These are phyloP conservation scores for Gymnarchus niloticus DNA, from an alignment of 2,113 vertebrate species.

Conservation along the genomic window DNA sequence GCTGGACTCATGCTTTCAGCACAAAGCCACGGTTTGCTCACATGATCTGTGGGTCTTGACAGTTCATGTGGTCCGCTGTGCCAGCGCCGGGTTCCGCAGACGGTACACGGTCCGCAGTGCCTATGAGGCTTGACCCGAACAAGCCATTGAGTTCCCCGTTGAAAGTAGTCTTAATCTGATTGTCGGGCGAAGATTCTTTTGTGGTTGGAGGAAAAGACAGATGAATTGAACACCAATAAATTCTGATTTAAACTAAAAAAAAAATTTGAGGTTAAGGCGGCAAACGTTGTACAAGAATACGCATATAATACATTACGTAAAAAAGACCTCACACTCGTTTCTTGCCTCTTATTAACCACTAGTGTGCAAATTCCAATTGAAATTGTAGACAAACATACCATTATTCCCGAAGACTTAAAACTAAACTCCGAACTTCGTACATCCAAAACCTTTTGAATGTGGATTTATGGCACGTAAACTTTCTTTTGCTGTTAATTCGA, in stretches of 20 bases:
- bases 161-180: slow-evolving; percentile 67
- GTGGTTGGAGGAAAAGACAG: neutral
- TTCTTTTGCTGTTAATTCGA: neutral
- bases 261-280: neutral
- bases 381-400: neutral
- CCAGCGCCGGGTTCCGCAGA: slow-evolving; percentile 66
- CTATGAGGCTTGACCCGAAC: slow-evolving; percentile 74
- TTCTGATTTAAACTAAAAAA: neutral
- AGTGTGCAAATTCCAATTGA: neutral
- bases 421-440: neutral
- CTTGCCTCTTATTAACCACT: too few relatives aligned
- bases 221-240: neutral
- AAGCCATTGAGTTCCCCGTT: slow-evolving; percentile 92
- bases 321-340: too few relatives aligned
- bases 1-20: neutral
- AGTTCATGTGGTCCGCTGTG: slow-evolving; percentile 63
- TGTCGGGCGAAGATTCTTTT: slow-evolving; percentile 70
- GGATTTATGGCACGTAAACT: neutral
- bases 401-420: neutral
- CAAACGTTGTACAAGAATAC: too few relatives aligned
- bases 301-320: too few relatives aligned
- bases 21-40: slow-evolving; percentile 52
- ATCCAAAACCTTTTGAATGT: neutral
- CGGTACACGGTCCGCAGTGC: slow-evolving; percentile 58
- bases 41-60: slow-evolving; percentile 86